Percentiles rank a stretch among this genome's conserved stretches.
These are phyloP conservation scores for Peromyscus melanophrys DNA, from an alignment of 2,797 vertebrate species.

Conservation along the genomic window DNA sequence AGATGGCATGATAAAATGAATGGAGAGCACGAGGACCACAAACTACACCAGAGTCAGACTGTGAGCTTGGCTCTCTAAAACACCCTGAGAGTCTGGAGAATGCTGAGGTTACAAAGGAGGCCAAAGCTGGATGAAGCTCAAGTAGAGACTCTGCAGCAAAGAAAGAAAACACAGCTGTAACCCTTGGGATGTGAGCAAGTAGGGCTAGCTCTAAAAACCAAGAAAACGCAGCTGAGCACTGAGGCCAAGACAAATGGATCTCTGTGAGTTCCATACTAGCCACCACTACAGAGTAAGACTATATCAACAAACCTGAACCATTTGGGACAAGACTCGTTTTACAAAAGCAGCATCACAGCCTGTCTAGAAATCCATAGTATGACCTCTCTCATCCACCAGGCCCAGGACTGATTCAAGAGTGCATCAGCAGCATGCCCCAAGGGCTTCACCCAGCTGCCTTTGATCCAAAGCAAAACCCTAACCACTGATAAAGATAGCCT, in stretches of 20 bases:
- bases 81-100: background rate
- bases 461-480: background rate
- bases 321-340: background rate
- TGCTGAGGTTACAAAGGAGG: background rate
- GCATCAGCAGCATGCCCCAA: background rate
- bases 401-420: background rate
- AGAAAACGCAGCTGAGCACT: background rate
- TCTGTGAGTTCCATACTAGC: background rate
- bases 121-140: background rate
- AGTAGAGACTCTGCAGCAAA: background rate
- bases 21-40: background rate
- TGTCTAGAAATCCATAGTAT: background rate
- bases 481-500: background rate
- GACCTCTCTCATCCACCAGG: background rate
- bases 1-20: background rate
- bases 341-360: background rate
- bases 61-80: background rate
- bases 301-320: background rate
- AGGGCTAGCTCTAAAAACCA: background rate
- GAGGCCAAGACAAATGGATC: background rate
- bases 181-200: background rate
- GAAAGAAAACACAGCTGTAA: background rate
- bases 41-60: background rate
- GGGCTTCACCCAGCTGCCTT: background rate
- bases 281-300: background rate